Evolutionary conservation across 2,113 vertebrate genomes (phyloP).

Genomic region (Piaya cayana): DNA sequence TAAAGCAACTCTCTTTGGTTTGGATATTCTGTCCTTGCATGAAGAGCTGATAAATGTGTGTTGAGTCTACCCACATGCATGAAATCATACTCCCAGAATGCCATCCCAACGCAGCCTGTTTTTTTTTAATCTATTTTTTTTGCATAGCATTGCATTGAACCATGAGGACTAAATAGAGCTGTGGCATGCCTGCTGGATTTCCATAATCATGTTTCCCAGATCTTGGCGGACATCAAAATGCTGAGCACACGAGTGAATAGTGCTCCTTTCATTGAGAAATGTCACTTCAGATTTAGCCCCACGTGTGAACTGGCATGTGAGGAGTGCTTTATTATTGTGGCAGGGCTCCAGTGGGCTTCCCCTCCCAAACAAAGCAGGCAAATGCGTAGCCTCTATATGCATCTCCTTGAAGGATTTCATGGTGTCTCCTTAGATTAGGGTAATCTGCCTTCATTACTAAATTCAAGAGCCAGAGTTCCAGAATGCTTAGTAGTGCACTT

Average conservation of each 20-base stretch:
- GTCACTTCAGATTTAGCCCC: slow-evolving; percentile 41
- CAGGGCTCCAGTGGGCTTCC: slow-evolving; percentile 28
- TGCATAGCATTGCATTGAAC: not conserved
- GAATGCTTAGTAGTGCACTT: not conserved
- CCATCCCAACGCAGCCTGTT: not conserved
- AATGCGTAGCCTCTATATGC: not conserved
- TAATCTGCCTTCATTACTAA: slow-evolving; percentile 56
- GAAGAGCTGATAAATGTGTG: not conserved
- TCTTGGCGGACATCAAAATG: slow-evolving; percentile 21
- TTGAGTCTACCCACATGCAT: not conserved
- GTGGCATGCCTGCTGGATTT: slow-evolving; percentile 9
- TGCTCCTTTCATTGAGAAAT: slow-evolving; percentile 23
- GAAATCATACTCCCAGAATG: not conserved
- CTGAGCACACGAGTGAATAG: not conserved
- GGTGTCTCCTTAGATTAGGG: slow-evolving; percentile 62
- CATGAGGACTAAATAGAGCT: slow-evolving; percentile 49
- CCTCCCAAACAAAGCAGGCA: slow-evolving; percentile 14
- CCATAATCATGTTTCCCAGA: slow-evolving; percentile 28
- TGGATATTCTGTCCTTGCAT: not conserved
- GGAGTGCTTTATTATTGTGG: not conserved
- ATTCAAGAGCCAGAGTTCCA: not conserved
- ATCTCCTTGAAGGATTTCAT: slow-evolving; percentile 48
- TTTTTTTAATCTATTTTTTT: not conserved
- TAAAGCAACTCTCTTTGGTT: not conserved
- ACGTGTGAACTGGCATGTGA: slow-evolving; percentile 8